These are phyloP conservation scores for Cryptus armator DNA, from an alignment of 2,888 invertebrate genomes.

Conservation along the genomic window DNA sequence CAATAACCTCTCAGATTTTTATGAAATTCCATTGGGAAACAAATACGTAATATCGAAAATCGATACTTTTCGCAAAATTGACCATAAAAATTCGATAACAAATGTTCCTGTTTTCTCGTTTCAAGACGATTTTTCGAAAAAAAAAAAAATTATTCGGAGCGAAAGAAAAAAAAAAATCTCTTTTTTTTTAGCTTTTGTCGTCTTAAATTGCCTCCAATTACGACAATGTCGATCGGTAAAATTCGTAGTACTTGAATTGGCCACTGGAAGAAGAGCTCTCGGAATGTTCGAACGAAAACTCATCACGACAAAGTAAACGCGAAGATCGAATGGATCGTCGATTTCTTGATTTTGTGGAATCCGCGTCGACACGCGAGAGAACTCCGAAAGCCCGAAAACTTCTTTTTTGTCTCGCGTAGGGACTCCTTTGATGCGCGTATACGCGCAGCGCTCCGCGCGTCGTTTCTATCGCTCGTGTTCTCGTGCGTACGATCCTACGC, in stretches of 20 bases:
- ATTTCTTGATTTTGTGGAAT: constrained; percentile 64
- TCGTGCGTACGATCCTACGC: constrained; percentile 36
- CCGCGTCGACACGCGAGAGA: constrained; percentile 52
- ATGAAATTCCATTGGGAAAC: too few relatives aligned
- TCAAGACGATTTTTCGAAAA: background rate
- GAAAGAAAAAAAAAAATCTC: background rate
- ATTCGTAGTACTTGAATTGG: background rate
- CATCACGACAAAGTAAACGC: background rate
- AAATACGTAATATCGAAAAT: too few relatives aligned
- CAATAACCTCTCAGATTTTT: too few relatives aligned
- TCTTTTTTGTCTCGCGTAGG: constrained; percentile 39
- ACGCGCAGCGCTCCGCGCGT: background rate
- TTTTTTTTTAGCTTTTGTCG: background rate
- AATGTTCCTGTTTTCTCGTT: too few relatives aligned
- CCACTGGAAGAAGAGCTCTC: background rate
- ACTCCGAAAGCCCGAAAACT: constrained; percentile 46
- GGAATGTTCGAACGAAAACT: constrained; percentile 24
- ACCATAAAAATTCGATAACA: too few relatives aligned
- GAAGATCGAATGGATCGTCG: constrained; percentile 39
- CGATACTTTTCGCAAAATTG: too few relatives aligned
- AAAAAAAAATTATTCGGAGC: background rate
- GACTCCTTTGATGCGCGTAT: background rate
- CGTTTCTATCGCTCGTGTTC: background rate
- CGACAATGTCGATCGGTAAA: background rate
- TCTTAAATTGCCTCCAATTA: background rate